These are phyloP conservation scores for Synchiropus splendidus DNA, from an alignment of 2,113 vertebrate species.

Conservation along the genomic window DNA sequence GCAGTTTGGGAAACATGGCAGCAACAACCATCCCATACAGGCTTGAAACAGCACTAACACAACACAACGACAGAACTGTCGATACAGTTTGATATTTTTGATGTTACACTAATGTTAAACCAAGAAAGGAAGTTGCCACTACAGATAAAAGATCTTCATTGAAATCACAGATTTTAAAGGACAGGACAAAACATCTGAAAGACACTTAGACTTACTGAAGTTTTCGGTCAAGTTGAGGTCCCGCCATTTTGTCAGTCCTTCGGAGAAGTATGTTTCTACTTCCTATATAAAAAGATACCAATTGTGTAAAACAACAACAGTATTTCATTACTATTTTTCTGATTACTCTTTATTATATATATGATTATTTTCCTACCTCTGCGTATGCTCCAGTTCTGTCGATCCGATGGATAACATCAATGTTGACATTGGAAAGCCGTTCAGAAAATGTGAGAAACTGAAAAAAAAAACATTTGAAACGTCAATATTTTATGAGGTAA, in stretches of 20 bases:
- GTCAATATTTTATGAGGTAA: too few relatives aligned
- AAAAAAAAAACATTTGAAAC: conserved; percentile 9
- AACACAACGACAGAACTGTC: too few relatives aligned
- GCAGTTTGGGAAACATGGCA: too few relatives aligned
- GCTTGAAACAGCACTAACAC: too few relatives aligned
- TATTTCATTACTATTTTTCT: background rate
- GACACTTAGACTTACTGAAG: conserved; percentile 77
- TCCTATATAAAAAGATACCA: conserved; percentile 61
- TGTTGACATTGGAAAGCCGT: conserved; percentile 88
- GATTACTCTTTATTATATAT: background rate
- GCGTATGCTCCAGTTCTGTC: conserved; percentile 81
- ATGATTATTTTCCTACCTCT: conserved; percentile 83
- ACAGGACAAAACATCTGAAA: background rate
- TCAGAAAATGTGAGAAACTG: conserved; percentile 97
- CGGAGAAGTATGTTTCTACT: conserved; percentile 92
- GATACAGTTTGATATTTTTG: too few relatives aligned
- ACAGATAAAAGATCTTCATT: too few relatives aligned
- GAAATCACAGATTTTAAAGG: background rate
- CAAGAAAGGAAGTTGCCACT: too few relatives aligned
- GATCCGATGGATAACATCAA: conserved; percentile 92
- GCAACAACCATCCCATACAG: too few relatives aligned
- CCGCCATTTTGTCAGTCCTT: conserved; percentile 91
- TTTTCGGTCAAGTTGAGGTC: conserved; percentile 88
- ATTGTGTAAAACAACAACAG: background rate
- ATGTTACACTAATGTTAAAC: too few relatives aligned